Percentiles rank a stretch among this genome's conserved stretches.
phyloP scores from a whole-genome alignment of 2,888 invertebrate genomes.

The Napeogenes sylphis region DNA sequence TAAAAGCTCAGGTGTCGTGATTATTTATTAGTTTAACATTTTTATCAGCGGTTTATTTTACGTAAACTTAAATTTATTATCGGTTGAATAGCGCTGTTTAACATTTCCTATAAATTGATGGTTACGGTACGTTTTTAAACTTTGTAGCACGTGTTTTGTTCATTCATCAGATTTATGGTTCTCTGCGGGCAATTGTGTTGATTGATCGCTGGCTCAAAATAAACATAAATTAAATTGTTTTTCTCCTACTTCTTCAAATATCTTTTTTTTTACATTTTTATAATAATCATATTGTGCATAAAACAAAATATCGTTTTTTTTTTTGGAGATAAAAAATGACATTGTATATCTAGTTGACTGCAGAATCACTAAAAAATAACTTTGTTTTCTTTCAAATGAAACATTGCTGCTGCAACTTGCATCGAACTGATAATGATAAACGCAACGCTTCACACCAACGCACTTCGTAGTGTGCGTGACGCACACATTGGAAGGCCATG shows the following conservation, averaged over 20 bases:
- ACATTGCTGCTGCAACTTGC: slow-evolving; percentile 27
- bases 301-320: background rate
- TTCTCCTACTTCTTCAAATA: background rate
- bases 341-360: no score
- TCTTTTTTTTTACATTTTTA: background rate
- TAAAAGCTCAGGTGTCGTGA: slow-evolving; percentile 75
- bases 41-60: slow-evolving; percentile 77
- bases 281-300: background rate
- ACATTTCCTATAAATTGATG: slow-evolving; percentile 77
- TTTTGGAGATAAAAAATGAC: no score
- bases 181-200: slow-evolving; percentile 73
- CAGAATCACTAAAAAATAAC: no score
- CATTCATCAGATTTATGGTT: slow-evolving; percentile 77
- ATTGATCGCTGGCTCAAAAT: slow-evolving; percentile 36
- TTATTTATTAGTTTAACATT: slow-evolving; percentile 79
- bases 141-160: slow-evolving; percentile 76
- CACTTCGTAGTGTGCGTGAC: slow-evolving; percentile 48
- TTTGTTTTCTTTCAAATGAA: background rate
- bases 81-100: slow-evolving; percentile 72
- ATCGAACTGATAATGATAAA: slow-evolving; percentile 34
- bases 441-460: slow-evolving; percentile 24
- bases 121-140: slow-evolving; percentile 75
- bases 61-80: slow-evolving; percentile 77
- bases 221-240: background rate
- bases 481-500: slow-evolving; percentile 43